A percentile compares a stretch with the other conserved stretches of the same genome.
phyloP scores from a whole-genome alignment of 2,113 vertebrate species.

The Ariopsis seemanni region DNA sequence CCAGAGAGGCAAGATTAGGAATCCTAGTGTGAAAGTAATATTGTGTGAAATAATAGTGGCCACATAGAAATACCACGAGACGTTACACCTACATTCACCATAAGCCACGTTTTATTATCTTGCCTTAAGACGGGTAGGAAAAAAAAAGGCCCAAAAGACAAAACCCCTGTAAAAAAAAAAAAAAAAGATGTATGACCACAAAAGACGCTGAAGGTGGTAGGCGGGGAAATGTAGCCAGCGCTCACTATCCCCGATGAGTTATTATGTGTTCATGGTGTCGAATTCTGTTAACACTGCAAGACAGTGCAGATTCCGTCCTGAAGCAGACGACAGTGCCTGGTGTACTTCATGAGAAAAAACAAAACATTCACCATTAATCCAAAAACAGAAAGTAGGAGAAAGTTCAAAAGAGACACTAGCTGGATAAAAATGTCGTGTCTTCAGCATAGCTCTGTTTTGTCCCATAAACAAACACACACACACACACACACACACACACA shows the following conservation, averaged over 20 bases:
- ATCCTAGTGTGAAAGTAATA: conserved; percentile 29
- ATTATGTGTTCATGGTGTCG: conserved; percentile 59
- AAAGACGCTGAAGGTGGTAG: conserved; percentile 38
- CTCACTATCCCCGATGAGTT: conserved; percentile 56
- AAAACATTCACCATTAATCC: background rate
- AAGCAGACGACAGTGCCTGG: conserved; percentile 15
- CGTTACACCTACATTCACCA: background rate
- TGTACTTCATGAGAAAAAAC: conserved; percentile 12
- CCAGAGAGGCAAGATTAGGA: background rate
- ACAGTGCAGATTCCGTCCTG: conserved; percentile 56
- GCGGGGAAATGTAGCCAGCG: conserved; percentile 50
- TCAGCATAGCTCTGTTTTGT: background rate
- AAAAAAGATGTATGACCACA: conserved; percentile 16
- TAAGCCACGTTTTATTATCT: conserved; percentile 18
- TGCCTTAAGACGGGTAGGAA: background rate
- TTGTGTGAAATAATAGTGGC: conserved; percentile 9
- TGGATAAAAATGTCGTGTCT: conserved; percentile 10
- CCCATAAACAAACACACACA: conserved; percentile 12
- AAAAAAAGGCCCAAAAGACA: background rate
- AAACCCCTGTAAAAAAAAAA: background rate
- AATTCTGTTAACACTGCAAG: conserved; percentile 52
- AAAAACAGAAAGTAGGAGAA: background rate
- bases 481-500: conserved; percentile 6
- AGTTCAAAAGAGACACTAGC: background rate
- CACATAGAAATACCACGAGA: conserved; percentile 1